Base-by-base conservation (phyloP, 2,888 invertebrate species). In the Heteromyza rotundicornis region DNA sequence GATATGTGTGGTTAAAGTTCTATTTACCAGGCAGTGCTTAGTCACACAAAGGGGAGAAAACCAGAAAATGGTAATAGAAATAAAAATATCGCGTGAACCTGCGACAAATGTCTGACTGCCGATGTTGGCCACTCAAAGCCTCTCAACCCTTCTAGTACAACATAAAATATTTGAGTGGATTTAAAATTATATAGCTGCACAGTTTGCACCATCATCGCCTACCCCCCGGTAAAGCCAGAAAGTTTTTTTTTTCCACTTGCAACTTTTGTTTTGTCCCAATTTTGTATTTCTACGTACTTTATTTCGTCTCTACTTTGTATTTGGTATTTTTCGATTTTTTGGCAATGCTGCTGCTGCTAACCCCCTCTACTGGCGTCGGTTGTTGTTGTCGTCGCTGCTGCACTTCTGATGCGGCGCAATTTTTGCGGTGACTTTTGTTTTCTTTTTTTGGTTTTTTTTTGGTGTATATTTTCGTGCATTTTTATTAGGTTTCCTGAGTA, bases 191-290 rank as follows among this genome's bases (percentile, higher is more conserved):
- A n/a, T n/a, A n/a, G n/a, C n/a, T n/a, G n/a, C n/a, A n/a, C n/a
- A n/a, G n/a, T n/a, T n/a, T n/a, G 27, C 27, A 27, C 27, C 27
- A 27, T 27, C 27, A 27, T 27, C 10, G 27, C 27, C 27, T 10
- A 27, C 7, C 27, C 10, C 27, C 10, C 27, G 27, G 27, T 27
- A 27, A 10, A 27, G 5, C 27, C 10, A 40, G 40, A 40, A 40
- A 40, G 40, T 40, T 16, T n/a, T 52, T 27, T 52, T 23, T 1
- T 8, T 2, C 32, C 2, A 53, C 27, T 65, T 72, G 67, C 62
- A 66, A 71, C 70, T 71, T 68, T 70, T 69, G 70, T 76, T 75
- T 76, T 73, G 77, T 74, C 70, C 75, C 75, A 75, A 70, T 73
- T 73, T 76, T 63, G 24, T 61, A n/a, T n/a, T n/a, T n/a, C n/a